A percentile compares a stretch with the other conserved stretches of the same genome.
Evolutionary conservation across 2,888 invertebrate genomes (phyloP).

Genomic region (Cosmopolites sordidus): DNA sequence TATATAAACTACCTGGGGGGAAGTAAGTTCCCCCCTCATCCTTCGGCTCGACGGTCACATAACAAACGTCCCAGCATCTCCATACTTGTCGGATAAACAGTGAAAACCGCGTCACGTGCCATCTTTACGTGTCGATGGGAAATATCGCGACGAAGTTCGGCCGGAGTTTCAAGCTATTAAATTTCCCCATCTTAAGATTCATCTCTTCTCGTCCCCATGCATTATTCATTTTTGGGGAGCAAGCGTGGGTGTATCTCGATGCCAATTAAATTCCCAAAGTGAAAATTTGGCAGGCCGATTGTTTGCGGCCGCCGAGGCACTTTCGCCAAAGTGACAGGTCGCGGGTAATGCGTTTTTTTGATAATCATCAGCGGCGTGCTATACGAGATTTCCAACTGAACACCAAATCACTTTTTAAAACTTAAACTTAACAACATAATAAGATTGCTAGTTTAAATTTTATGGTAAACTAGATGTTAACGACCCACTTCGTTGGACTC

Average conservation of each 20-base stretch:
- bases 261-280: conserved; percentile 1
- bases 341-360: too few relatives aligned
- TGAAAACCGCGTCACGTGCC: conserved; percentile 1
- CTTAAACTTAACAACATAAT: too few relatives aligned
- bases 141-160: background rate
- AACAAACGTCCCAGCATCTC: background rate
- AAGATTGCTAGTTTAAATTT: too few relatives aligned
- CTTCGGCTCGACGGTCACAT: too few relatives aligned
- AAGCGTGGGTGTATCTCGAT: background rate
- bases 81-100: background rate
- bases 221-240: background rate
- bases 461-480: too few relatives aligned
- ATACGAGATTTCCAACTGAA: too few relatives aligned
- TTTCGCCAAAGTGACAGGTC: too few relatives aligned
- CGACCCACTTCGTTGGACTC: too few relatives aligned
- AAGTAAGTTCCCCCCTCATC: too few relatives aligned
- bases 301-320: background rate
- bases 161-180: background rate
- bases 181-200: conserved; percentile 1
- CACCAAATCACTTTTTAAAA: too few relatives aligned
- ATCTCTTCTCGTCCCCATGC: background rate
- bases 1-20: too few relatives aligned
- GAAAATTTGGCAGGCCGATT: background rate
- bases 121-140: background rate
- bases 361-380: too few relatives aligned